phyloP scores from a whole-genome alignment of 2,888 invertebrate genomes.

The Monopis laevigella region DNA sequence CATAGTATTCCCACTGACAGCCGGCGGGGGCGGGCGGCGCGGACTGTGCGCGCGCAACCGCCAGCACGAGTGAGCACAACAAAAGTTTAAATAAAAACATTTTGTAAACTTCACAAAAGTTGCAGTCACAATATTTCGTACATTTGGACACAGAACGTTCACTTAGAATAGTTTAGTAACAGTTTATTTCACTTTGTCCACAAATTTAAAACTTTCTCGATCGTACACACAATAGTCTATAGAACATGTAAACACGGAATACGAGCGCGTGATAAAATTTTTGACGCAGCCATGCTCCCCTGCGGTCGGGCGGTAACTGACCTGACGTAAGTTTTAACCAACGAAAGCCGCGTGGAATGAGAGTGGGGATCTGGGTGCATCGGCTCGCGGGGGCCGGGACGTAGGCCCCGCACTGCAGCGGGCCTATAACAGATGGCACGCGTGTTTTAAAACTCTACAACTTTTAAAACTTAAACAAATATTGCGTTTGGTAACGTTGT shows the following conservation, averaged over 20 bases:
- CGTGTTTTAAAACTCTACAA: constrained; percentile 57
- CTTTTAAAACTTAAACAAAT: too few relatives aligned
- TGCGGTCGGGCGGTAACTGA: constrained; percentile 69
- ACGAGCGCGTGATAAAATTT: constrained; percentile 58
- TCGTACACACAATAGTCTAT: constrained; percentile 39
- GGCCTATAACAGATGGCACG: constrained; percentile 64
- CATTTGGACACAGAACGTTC: constrained; percentile 52
- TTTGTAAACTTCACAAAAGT: constrained; percentile 53
- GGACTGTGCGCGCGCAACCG: constrained; percentile 62
- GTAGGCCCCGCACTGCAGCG: constrained; percentile 59
- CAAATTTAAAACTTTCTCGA: constrained; percentile 19
- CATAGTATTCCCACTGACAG: constrained; percentile 76
- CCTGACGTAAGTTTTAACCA: constrained; percentile 67
- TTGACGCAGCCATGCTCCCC: constrained; percentile 66
- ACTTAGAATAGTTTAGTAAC: constrained; percentile 37
- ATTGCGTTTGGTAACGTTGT: too few relatives aligned
- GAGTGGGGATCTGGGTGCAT: constrained; percentile 24
- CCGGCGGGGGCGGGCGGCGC: constrained; percentile 73
- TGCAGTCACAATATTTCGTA: constrained; percentile 45
- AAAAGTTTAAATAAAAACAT: constrained; percentile 65
- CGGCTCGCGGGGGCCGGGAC: constrained; percentile 43
- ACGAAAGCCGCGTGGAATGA: constrained; percentile 59
- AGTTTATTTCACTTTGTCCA: constrained; percentile 41
- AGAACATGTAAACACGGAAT: constrained; percentile 60
- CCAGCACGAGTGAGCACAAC: constrained; percentile 55